phyloP scores from a whole-genome alignment of 2,797 vertebrate genomes.

The Peromyscus melanophrys region DNA sequence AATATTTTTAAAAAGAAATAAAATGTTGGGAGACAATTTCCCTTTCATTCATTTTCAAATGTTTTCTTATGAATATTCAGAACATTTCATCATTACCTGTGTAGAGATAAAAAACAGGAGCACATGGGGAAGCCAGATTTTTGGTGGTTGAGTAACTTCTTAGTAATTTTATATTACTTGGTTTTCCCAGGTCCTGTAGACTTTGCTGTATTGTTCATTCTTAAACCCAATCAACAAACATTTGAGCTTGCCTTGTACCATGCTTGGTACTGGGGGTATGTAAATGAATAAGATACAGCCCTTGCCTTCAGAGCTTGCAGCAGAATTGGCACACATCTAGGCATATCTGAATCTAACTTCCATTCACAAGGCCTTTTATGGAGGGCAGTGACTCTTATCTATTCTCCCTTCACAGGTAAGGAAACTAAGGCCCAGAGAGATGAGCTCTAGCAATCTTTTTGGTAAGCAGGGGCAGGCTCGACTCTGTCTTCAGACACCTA shows the following conservation, averaged over 20 bases:
- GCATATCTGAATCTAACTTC: fast-evolving
- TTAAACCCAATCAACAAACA: neutral
- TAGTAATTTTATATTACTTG: neutral
- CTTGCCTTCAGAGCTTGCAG: neutral
- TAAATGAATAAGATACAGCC: neutral
- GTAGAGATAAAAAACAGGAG: neutral
- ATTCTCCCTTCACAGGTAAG: neutral
- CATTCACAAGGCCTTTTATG: neutral
- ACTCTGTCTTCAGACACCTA: neutral
- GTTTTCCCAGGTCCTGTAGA: neutral
- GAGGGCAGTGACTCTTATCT: neutral
- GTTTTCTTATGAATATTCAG: neutral
- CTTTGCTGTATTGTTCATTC: neutral
- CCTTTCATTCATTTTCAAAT: neutral
- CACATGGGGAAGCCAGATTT: neutral
- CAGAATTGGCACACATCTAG: neutral
- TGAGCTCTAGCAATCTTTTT: neutral
- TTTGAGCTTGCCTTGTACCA: neutral
- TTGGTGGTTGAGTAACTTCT: neutral
- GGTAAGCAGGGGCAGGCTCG: neutral
- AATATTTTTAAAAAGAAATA: neutral
- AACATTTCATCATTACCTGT: neutral
- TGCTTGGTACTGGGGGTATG: neutral
- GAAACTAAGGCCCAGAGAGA: neutral
- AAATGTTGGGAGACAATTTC: neutral